Base-by-base conservation (phyloP, 2,113 vertebrate genomes). In the Proterorhinus semilunaris region DNA sequence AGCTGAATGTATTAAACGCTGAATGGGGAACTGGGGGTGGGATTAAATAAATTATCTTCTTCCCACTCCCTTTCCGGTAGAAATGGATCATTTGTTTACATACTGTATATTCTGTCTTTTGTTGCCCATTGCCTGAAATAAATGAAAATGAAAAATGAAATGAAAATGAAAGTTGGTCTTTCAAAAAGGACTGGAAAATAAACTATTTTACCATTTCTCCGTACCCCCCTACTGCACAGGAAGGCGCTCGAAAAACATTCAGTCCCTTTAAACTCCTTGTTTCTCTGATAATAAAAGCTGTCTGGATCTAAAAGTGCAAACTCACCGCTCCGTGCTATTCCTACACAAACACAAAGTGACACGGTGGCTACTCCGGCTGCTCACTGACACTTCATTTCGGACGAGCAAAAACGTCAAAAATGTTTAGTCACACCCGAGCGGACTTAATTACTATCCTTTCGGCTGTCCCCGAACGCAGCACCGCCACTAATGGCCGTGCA, bases 351-450 rank as follows among this genome's bases (percentile, higher is more conserved):
- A 86, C 91, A 92, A 95, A 95, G 93, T 98, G 96, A 96, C 96
- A 95, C 93, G 94, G 94, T 91, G 95, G 93, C 95, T 95, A 94
- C 93, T 95, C 91, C 94, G 92, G 94, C 92, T 95, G 93, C 87
- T 88, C 94, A 92, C 92, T 96, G 95, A 96, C 95, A 96, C 95
- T 96, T 96, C 95, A 96, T 96, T 96, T 94, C 93, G 92, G 93
- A 96, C 93, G 94, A 95, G 94, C 93, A 96, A 94, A 95, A 96
- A 97, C 94, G 95, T 98, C 96, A 96, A 95, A 97, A 98, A 95
- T 96, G 93, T 95, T 98, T 97, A 98, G 95, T 95, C 95, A 95
- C 94, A 95, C 95, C 94, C 93, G 94, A 93, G 91, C 95, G 95
- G 95, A 98, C 95, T 98, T 98, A 97, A 98, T 98, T 97, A 97